Percentiles rank a stretch among this genome's conserved stretches.
Conservation (phyloP, 2,888 invertebrate species). For the Ischnus inquisitorius region DNA sequence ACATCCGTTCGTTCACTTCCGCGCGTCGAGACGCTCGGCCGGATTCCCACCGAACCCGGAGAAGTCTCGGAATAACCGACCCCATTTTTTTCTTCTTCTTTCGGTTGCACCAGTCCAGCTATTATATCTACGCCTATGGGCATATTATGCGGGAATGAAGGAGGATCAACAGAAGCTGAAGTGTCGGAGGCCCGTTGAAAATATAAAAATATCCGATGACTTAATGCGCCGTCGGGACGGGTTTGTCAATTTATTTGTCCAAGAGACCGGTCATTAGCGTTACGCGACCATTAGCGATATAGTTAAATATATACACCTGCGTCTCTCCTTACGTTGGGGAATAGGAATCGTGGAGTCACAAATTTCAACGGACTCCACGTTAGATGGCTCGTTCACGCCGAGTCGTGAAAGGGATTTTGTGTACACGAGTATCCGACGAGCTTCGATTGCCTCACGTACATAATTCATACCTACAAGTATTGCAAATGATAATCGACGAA, state of each 20-base stretch:
- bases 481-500: too few species aligned
- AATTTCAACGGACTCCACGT: background rate
- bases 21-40: background rate
- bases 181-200: conserved; percentile 1
- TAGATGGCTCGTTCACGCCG: background rate
- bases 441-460: too few species aligned
- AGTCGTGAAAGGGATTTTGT: background rate
- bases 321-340: background rate
- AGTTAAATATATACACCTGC: conserved; percentile 26
- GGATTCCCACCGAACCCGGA: background rate
- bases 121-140: too few species aligned
- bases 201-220: conserved; percentile 62
- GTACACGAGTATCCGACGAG: too few species aligned
- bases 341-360: conserved; percentile 14
- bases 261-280: conserved; percentile 22
- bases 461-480: too few species aligned
- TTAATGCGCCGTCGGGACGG: conserved; percentile 42
- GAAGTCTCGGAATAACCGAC: background rate
- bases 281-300: conserved; percentile 8
- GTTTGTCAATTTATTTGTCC: conserved; percentile 54
- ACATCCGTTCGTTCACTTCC: conserved; percentile 6
- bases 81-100: background rate
- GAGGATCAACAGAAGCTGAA: background rate
- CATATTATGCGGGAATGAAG: background rate
- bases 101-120: background rate